phyloP scores from a whole-genome alignment of 2,113 vertebrate species.

The Eurystomus gularis region DNA sequence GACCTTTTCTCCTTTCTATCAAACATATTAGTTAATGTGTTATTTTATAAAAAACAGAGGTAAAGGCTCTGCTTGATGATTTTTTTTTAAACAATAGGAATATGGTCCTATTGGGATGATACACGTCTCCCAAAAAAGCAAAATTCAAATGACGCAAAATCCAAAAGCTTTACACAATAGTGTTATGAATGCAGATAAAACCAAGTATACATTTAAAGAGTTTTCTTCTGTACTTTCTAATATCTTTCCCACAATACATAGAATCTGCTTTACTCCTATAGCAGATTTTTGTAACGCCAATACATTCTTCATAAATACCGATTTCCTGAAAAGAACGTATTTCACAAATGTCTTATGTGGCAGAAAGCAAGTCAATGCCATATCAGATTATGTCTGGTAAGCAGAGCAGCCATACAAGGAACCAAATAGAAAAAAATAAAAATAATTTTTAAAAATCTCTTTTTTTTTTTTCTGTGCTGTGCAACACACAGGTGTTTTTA shows the following conservation, averaged over 20 bases:
- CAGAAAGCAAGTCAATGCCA: background rate
- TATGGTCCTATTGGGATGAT: background rate
- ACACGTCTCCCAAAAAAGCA: background rate
- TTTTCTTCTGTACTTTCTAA: background rate
- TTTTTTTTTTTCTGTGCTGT: background rate
- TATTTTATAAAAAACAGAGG: background rate
- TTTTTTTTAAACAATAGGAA: background rate
- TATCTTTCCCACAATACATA: background rate
- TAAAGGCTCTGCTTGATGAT: background rate
- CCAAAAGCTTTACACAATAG: background rate
- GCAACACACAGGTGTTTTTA: background rate
- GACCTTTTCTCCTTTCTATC: background rate
- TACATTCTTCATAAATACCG: background rate
- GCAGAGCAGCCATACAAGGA: background rate
- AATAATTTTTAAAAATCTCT: too few relatives aligned
- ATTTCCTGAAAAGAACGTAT: background rate
- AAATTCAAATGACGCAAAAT: background rate
- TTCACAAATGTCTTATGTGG: background rate
- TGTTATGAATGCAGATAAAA: background rate
- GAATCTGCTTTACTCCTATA: background rate
- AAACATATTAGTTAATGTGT: background rate
- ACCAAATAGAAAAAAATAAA: background rate
- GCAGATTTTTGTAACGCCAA: background rate
- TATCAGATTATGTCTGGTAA: background rate
- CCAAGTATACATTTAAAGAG: background rate